A percentile compares a stretch with the other conserved stretches of the same genome.
Conservation (phyloP, 2,113 vertebrate genomes). For the Coracopsis vasa region DNA sequence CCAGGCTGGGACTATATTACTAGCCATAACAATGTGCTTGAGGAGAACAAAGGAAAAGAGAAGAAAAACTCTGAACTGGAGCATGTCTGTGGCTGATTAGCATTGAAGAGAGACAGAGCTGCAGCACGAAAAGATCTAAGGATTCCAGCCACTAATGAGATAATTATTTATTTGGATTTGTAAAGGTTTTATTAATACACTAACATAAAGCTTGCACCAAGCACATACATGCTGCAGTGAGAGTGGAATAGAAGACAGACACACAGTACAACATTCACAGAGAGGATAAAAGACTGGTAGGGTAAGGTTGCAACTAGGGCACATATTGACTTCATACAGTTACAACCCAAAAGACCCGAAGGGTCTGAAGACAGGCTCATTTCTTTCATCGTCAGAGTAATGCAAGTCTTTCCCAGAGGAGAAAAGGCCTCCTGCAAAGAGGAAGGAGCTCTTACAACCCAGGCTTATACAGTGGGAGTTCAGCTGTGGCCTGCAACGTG, state of each 20-base stretch:
- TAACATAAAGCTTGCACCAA: neutral
- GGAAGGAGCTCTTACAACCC: slow-evolving; percentile 27
- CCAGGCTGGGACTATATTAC: neutral
- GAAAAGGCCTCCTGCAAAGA: slow-evolving; percentile 36
- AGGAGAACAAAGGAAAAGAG: neutral
- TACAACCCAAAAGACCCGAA: neutral
- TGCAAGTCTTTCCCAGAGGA: slow-evolving; percentile 27
- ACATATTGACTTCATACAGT: neutral
- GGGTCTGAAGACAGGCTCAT: neutral
- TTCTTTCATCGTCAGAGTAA: slow-evolving; percentile 57
- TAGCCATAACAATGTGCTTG: neutral
- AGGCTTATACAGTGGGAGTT: neutral
- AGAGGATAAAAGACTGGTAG: neutral
- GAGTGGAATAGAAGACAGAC: neutral
- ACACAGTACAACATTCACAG: neutral
- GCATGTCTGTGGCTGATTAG: neutral
- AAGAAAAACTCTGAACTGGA: neutral
- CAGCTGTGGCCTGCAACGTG: slow-evolving; percentile 45
- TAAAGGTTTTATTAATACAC: neutral
- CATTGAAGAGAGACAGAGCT: neutral
- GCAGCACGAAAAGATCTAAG: neutral
- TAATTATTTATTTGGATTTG: neutral
- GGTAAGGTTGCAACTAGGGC: neutral
- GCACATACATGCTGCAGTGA: neutral
- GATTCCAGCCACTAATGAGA: neutral